Evolutionary conservation across 2,113 vertebrate species (phyloP).

Genomic region (Mus musculus): DNA sequence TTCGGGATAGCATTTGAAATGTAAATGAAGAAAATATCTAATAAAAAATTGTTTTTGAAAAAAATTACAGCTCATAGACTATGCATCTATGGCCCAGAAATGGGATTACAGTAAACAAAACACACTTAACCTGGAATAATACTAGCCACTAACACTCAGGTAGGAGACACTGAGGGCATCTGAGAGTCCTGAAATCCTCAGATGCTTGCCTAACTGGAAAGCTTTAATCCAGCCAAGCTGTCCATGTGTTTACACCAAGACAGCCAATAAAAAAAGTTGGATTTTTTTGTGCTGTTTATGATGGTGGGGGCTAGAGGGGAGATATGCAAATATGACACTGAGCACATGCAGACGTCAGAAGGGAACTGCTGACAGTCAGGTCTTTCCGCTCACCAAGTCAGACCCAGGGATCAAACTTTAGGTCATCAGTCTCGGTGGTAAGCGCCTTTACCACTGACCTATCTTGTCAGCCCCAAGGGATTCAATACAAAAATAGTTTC

Average conservation of each 20-base stretch:
- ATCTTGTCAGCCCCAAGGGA: background rate
- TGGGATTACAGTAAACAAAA: conserved; percentile 1
- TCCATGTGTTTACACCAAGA: background rate
- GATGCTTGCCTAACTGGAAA: conserved; percentile 21
- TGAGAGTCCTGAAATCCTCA: conserved; percentile 36
- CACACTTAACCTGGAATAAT: conserved; percentile 29
- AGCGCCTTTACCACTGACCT: background rate
- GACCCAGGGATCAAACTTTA: background rate
- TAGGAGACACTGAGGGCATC: background rate
- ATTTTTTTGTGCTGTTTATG: background rate
- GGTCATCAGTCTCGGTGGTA: background rate
- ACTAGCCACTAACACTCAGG: background rate
- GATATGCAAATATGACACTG: background rate
- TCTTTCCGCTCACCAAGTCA: background rate
- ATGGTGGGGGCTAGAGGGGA: accelerated
- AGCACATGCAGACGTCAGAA: background rate
- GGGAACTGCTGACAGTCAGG: background rate
- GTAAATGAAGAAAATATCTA: too few species aligned
- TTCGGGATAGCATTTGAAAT: too few species aligned
- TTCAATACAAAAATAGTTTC: background rate
- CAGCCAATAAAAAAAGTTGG: background rate
- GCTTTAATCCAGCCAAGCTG: conserved; percentile 32
- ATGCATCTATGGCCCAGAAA: background rate
- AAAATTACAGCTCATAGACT: background rate
- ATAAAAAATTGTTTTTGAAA: too few species aligned